These are phyloP conservation scores for Mycalesis mineus DNA, from an alignment of 2,888 invertebrate genomes.

Conservation along the genomic window DNA sequence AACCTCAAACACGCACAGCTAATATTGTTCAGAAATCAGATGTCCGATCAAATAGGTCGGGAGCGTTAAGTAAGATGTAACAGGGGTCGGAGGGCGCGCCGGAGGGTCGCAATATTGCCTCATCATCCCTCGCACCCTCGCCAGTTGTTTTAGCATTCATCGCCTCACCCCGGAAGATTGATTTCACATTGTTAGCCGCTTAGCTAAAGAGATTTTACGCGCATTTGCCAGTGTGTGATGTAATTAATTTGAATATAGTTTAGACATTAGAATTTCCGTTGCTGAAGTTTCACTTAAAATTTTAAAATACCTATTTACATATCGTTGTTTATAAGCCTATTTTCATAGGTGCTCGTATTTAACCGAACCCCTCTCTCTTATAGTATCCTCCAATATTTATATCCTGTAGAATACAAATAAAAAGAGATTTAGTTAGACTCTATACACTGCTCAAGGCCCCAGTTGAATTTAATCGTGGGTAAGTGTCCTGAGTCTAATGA, in stretches of 20 bases:
- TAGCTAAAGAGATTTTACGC: conserved; percentile 45
- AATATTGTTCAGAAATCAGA: conserved; percentile 62
- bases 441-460: too few relatives aligned
- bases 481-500: too few relatives aligned
- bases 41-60: conserved; percentile 60
- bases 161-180: conserved; percentile 59
- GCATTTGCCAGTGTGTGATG: conserved; percentile 25
- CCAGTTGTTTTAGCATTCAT: conserved; percentile 77
- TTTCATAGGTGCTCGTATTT: too few relatives aligned
- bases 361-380: too few relatives aligned
- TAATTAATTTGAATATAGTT: conserved; percentile 7
- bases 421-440: too few relatives aligned
- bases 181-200: conserved; percentile 59
- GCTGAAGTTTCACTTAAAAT: too few relatives aligned
- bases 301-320: too few relatives aligned
- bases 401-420: too few relatives aligned
- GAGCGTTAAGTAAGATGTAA: conserved; percentile 71
- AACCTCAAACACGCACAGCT: conserved; percentile 33
- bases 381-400: too few relatives aligned
- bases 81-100: conserved; percentile 58
- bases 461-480: too few relatives aligned
- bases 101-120: conserved; percentile 74
- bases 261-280: background rate
- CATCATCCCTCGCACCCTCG: conserved; percentile 76
- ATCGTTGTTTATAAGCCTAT: too few relatives aligned